Base-by-base conservation (phyloP, 2,113 vertebrate species). In the Nibea albiflora region DNA sequence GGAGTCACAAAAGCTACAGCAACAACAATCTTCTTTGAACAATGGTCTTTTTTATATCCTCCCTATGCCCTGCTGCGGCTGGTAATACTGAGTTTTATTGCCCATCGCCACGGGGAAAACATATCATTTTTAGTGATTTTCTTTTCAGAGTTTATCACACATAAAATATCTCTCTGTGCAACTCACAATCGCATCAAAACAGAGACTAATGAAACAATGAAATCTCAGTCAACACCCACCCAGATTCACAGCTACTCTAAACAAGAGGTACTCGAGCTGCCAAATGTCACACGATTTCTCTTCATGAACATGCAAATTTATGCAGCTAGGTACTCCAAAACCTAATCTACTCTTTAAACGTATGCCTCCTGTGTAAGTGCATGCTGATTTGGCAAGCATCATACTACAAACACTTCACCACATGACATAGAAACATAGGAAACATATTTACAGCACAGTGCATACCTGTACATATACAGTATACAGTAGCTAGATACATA, bases 211-310 rank as follows among this genome's bases (percentile, higher is more conserved):
- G 20, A 69, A 39, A 35, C 39, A 72, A 76, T 7, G 4, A 71
- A 87, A 78, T 73, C 76, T 62, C 70, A 62, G 44, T 71, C 73
- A 80, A 71, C 85, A 71, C 77, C 62, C 54, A 83, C 35, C 73
- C 35, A 53, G 74, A 80, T 85, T 85, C 80, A 80, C 68, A 74
- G 72, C 84, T 86, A 85, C 83, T 92, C 73, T 42, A 92, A 88
- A 88, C 67, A 91, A 92, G 85, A 90, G 89, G 80, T 57, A 72
- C 91, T 91, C 78, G 61, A 86, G 89, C 76, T 72, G 66, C 76
- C 83, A 91, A 91, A 92, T 92, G 89, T 89, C 83, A 87, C 56
- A 79, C 82, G 82, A 81, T 90, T 80, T 81, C 46, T 62, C 62
- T 49, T 81, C 54, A 49, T 89, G 73, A 86, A 76, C 64, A 89